phyloP scores from a whole-genome alignment of 2,888 invertebrate genomes.

The Hemicrepidius hirtus region DNA sequence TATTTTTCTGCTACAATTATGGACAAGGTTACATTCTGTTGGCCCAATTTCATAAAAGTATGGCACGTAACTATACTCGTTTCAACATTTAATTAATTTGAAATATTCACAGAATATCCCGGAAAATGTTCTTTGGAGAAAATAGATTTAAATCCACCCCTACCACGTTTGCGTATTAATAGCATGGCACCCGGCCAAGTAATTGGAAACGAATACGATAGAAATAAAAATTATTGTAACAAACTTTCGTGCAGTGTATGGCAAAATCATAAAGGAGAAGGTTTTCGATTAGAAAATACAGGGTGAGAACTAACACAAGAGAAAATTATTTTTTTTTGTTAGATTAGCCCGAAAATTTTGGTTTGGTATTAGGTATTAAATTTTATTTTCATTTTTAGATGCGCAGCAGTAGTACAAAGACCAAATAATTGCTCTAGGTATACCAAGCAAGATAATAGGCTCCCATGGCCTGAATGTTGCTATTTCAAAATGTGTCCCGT shows the following conservation, averaged over 20 bases:
- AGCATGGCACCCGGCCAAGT: conserved; percentile 13
- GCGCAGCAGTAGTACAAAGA: conserved; percentile 7
- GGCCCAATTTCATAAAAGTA: conserved; percentile 10
- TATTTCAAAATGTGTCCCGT: conserved; percentile 12
- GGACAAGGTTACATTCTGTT: background rate
- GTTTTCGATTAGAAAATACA: conserved; percentile 8
- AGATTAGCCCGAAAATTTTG: no score
- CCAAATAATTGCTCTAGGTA: conserved; percentile 9
- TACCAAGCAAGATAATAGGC: conserved; percentile 6
- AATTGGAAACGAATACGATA: conserved; percentile 3
- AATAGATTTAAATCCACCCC: conserved; percentile 2
- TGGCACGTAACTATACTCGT: background rate
- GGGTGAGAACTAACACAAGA: conserved; percentile 6
- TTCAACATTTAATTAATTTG: background rate
- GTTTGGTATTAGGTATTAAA: no score
- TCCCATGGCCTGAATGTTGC: conserved; percentile 26
- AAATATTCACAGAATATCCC: background rate
- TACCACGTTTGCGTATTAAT: background rate
- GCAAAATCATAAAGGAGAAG: conserved; percentile 27
- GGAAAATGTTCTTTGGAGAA: conserved; percentile 9
- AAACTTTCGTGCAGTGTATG: conserved; percentile 13
- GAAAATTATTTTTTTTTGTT: no score
- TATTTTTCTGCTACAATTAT: background rate
- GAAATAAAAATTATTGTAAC: conserved; percentile 21
- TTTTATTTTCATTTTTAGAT: background rate